Base-by-base conservation (phyloP, 2,888 invertebrate species). In the Trissolcus japonicus region DNA sequence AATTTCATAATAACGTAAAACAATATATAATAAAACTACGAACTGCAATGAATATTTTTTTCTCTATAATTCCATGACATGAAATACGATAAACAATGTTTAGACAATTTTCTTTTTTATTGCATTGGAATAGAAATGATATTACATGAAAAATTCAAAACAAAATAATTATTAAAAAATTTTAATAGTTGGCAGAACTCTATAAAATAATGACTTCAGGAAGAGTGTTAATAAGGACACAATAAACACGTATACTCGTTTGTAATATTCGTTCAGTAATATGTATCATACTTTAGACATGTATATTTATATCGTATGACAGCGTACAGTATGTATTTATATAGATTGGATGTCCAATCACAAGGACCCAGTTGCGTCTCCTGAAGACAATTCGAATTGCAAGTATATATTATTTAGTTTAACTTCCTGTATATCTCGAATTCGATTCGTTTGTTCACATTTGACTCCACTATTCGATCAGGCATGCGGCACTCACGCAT, bases 231-330 rank as follows among this genome's bases (percentile, higher is more conserved):
- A 65, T 66, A 76, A 79, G 77, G 74, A 77, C 75, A 78, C 79
- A 82, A 80, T 79, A 80, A 81, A 80, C 77, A 80, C 79, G 62
- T 74, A 81, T 81, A 81, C 78, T 77, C 80, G 55, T 78, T 77
- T 78, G 72, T 76, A 73, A 76, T 79, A 76, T 75, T 78, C 76
- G 68, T 79, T 81, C 78, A 81, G 76, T 81, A 81, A 82, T 82
- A 80, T 82, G 80, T 79, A 81, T 79, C 87, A 87, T 88, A 88
- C 83, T 84, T 83, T 87, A 86, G 84, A 89, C 87, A 89, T 85
- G 81, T 87, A 86, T 88, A 89, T 88, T 87, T 86, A 87, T 88
- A 88, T 86, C 84, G 84, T 85, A 88, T 89, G 88, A 88, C 88
- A 89, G 88, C 88, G 86, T 88, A 88, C 87, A 87, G 85, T 87